phyloP scores from a whole-genome alignment of 2,113 vertebrate genomes.

The Onychostruthus taczanowskii region DNA sequence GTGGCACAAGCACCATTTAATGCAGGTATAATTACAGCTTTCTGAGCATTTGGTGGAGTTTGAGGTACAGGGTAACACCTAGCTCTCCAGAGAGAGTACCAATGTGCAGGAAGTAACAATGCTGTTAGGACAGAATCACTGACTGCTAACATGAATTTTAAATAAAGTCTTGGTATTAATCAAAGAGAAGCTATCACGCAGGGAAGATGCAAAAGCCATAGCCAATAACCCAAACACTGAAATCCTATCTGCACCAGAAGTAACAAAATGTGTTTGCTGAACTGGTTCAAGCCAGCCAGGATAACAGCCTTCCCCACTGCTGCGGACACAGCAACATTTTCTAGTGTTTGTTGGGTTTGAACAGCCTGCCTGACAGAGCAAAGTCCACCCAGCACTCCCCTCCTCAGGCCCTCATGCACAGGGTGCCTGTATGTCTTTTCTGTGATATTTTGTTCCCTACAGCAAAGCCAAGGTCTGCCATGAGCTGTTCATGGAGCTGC shows the following conservation, averaged over 20 bases:
- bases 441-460: background rate
- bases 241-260: background rate
- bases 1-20: background rate
- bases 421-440: background rate
- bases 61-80: background rate
- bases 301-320: background rate
- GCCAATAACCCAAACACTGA: background rate
- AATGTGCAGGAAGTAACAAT: background rate
- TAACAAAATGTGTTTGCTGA: background rate
- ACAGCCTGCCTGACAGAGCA: background rate
- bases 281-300: background rate
- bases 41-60: background rate
- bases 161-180: background rate
- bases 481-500: background rate
- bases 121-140: background rate
- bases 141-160: background rate
- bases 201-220: background rate
- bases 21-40: slow-evolving; percentile 5
- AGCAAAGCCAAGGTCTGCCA: background rate
- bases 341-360: background rate
- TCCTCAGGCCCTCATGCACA: background rate
- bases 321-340: background rate
- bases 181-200: background rate
- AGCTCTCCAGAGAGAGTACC: background rate
- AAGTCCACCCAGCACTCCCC: background rate